Evolutionary conservation across 1,140 invertebrate species (phyloP).

Genomic region (Centruroides vittatus): DNA sequence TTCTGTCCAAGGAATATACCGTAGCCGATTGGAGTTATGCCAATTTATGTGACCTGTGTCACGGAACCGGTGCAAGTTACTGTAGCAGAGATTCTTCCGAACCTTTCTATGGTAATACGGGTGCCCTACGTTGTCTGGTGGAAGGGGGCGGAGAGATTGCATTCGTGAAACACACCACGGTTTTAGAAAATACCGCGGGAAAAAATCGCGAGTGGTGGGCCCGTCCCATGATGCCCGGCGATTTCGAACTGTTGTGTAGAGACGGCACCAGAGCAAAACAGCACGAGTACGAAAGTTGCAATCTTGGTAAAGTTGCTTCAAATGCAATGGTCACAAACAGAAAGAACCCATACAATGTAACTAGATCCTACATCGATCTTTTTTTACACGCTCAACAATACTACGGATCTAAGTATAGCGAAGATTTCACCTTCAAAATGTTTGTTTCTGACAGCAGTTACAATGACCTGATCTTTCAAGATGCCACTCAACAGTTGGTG

Average conservation of each 20-base stretch:
- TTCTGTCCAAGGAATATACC: constrained; percentile 35
- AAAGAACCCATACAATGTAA: constrained; percentile 55
- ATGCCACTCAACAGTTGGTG: constrained; percentile 69
- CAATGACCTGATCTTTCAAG: constrained; percentile 81
- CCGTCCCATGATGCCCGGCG: constrained; percentile 72
- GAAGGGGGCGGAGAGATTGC: constrained; percentile 91
- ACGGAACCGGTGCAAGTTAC: constrained; percentile 63
- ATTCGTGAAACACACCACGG: constrained; percentile 78
- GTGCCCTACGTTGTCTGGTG: constrained; percentile 81
- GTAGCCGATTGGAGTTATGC: constrained; percentile 30
- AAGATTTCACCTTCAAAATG: constrained; percentile 76
- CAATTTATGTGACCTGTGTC: constrained; percentile 85
- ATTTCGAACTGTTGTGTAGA: constrained; percentile 85
- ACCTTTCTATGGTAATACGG: constrained; percentile 75
- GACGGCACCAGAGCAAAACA: constrained; percentile 50
- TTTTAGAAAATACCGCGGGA: constrained; percentile 78
- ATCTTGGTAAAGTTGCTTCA: constrained; percentile 77
- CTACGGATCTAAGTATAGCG: constrained; percentile 65
- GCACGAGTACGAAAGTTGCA: constrained; percentile 41
- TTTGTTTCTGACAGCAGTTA: constrained; percentile 64
- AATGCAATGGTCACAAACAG: constrained; percentile 81
- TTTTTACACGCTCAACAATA: constrained; percentile 81
- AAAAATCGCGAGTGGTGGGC: constrained; percentile 84
- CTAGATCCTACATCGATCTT: constrained; percentile 70
- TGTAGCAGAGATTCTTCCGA: constrained; percentile 72